These are phyloP conservation scores for Heliconius hortense DNA, from an alignment of 2,888 invertebrate species.

Conservation along the genomic window DNA sequence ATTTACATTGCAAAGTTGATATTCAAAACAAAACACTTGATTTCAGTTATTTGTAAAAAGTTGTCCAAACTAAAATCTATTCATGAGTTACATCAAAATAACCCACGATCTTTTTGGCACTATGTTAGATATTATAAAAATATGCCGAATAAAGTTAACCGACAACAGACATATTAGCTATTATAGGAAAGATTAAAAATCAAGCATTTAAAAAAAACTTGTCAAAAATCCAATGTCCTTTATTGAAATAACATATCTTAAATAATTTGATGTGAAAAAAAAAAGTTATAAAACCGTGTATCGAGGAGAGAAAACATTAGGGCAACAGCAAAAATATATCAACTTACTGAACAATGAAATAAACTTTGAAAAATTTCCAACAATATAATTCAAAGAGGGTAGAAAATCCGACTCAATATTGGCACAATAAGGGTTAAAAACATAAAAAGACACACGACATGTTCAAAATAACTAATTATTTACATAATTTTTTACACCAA, in stretches of 20 bases:
- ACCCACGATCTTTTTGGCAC: slow-evolving; percentile 5
- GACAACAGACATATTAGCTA: not conserved
- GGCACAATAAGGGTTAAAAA: slow-evolving; percentile 50
- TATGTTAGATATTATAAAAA: not conserved
- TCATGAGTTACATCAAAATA: not conserved
- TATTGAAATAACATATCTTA: slow-evolving; percentile 31
- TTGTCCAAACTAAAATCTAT: not conserved
- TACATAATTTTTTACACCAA: slow-evolving; percentile 23
- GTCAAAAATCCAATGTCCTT: slow-evolving; percentile 19
- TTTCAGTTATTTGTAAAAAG: too few species aligned
- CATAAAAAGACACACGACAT: slow-evolving; percentile 32
- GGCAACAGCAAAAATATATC: slow-evolving; percentile 18
- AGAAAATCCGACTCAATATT: slow-evolving; percentile 38
- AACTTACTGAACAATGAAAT: slow-evolving; percentile 48
- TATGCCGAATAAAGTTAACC: not conserved
- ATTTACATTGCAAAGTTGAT: slow-evolving; percentile 12
- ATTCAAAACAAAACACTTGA: not conserved
- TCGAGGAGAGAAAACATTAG: slow-evolving; percentile 17
- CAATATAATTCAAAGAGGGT: slow-evolving; percentile 45
- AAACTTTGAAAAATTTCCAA: slow-evolving; percentile 57
- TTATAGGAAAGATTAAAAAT: slow-evolving; percentile 16
- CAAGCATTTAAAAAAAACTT: slow-evolving; percentile 19
- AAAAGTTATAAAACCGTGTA: slow-evolving; percentile 26
- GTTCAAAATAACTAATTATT: slow-evolving; percentile 15
- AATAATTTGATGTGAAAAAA: slow-evolving; percentile 27